Base-by-base conservation (phyloP, 2,888 invertebrate genomes). In the Escarpia spicata region DNA sequence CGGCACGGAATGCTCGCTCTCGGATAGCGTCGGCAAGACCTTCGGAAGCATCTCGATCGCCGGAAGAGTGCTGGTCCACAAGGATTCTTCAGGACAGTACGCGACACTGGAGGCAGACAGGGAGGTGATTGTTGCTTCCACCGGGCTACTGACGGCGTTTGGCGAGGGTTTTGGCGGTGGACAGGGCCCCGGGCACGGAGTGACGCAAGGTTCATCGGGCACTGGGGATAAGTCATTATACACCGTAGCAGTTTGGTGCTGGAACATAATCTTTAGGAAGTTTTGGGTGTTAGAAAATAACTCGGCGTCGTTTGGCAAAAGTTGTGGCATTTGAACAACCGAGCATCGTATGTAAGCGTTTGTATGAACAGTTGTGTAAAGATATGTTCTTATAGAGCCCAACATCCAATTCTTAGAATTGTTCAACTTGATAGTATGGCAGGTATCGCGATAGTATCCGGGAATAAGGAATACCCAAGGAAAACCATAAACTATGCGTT, bases 151-250 rank as follows among this genome's bases (percentile, higher is more conserved):
- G 10, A 92, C 92, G 9, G 92, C 93, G n/a, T 93, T 93, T 90
- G 94, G 94, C 44, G 43, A 60, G 19, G 94, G 94, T 0, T 43
- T 89, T 6, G 43, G 31, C 31, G 92, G 93, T 2, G 92, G 90
- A 45, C 26, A 60, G 43, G 94, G 94, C n/a, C 92, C 93, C 8
- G 94, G 94, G 19, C 93, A 90, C 12, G 94, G 94, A 15, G 92
- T 92, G n/a, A 15, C 60, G 37, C 92, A 43, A 1, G 92, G 8
- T 12, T 10, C 93, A 0, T 31, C 31, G 0, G 94, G 94, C 8
- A 94, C 94, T 44, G 94, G 94, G 92, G 94, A 94, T 94, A 93
- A 92, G 92, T n/a, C 26, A 75, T 19, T 52, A 3, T 75, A 6
- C n/a, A 26, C 75, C 19, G 3, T 19, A 75, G 75, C 75, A 75